Evolutionary conservation across 2,113 vertebrate species (phyloP), one percentile per base, ranked within the genome.

Genomic region (Passer montanus): DNA sequence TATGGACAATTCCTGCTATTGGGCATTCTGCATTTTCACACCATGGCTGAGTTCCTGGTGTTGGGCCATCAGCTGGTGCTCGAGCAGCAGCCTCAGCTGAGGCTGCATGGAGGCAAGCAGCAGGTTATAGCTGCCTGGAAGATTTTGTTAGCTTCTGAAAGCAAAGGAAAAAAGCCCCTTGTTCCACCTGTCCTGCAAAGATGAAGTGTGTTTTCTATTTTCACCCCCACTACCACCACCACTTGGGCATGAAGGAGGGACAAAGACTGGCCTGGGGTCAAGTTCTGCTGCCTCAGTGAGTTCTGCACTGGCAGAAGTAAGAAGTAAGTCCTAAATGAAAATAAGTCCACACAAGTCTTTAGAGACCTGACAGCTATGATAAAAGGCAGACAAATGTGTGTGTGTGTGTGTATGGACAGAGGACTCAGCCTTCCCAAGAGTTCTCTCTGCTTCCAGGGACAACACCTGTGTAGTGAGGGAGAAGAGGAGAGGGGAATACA

Each of bases 121-220:
- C 44, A 43, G 35, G 35, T 0, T 0, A 10, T 3, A 39, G 37
- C n/a, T 92, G 31, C 72, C 27, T n/a, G 14, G n/a, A 39, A 41
- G n/a, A 2, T 30, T 35, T 76, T 33, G 8, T 41, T 46, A 59
- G 43, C 18, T 59, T 59, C 47, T 59, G 27, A 69, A 84, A 68
- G 12, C 26, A 19, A 62, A 70, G 11, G 12, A 23, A 1, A 1
- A 62, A 53, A 43, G 15, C 17, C 7, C 6, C 26, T 22, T n/a
- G 8, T 86, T 82, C 53, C 11, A 9, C 11, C n/a, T 22, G 13
- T 31, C 20, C 37, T 33, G 55, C 30, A 31, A 33, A 63, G 37
- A 53, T 35, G 13, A 39, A n/a, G 3, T 8, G 0, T 14, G 35
- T 37, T 37, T 69, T 30, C 37, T 37, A 11, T 59, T 44, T 46